Base-by-base conservation (phyloP, 2,888 invertebrate genomes). In the Beris morrisii region DNA sequence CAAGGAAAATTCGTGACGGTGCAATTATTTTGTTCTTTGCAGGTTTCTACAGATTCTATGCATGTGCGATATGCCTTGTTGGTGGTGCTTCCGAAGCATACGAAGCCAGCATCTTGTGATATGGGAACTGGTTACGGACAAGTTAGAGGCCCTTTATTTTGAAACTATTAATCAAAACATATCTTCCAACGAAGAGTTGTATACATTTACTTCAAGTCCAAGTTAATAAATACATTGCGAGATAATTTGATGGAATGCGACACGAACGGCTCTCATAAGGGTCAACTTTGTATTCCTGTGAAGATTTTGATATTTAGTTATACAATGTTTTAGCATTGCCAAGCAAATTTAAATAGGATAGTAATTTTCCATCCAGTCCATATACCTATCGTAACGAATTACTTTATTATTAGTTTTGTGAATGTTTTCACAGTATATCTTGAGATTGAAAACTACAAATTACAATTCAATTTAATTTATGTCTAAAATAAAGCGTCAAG, bases 221-320 rank as follows among this genome's bases (percentile, higher is more conserved):
- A 22, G 45, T 52, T 61, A 61, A 61, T 61, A 61, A 61, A 61
- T 61, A 50, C 50, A 50, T 61, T 61, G 61, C 3, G 31, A 43
- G 61, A 61, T 61, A 61, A 61, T 61, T 61, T 61, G 50, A 38
- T 61, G 38, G 50, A 61, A 61, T 61, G 61, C 50, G 61, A 61
- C 50, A 50, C 61, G 61, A 61, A 61, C 46, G 22, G 38, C 9
- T 38, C 9, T 53, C 22, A 22, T 28, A 52, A 52, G 22, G 22
- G 52, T 15, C 28, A 15, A 52, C 28, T 28, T 28, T 52, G 15
- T 52, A 52, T 52, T 15, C 22, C 22, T 22, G 22, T 3, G 22
- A 22, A 22, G 22, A 22, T 22, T 22, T 22, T 22, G 22, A 22
- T 22, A 22, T 22, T 22, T 2, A 22, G 22, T 22, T 22, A 22